phyloP scores from a whole-genome alignment of 2,888 invertebrate species.

The Octonoba sinensis region DNA sequence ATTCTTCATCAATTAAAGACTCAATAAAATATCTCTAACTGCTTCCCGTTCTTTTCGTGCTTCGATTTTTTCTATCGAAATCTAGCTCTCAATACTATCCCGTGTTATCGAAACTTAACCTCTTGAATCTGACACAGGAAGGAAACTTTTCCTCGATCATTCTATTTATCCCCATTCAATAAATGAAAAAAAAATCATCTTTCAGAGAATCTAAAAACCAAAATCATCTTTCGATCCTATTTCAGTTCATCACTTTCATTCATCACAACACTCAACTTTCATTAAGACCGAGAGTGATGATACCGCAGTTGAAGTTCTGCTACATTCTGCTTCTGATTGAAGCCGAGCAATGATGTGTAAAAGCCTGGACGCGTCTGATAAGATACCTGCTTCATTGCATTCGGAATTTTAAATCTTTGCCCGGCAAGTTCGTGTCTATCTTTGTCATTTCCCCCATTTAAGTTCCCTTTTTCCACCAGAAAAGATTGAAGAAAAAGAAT shows the following conservation, averaged over 20 bases:
- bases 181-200: background rate
- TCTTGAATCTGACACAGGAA: no score
- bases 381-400: constrained; percentile 52
- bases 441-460: constrained; percentile 44
- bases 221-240: constrained; percentile 7
- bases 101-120: no score
- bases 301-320: constrained; percentile 18
- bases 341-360: constrained; percentile 46
- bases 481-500: background rate
- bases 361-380: constrained; percentile 46
- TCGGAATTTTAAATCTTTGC: constrained; percentile 53
- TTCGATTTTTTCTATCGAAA: no score
- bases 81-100: no score
- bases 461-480: constrained; percentile 21
- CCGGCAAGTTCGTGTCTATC: constrained; percentile 28
- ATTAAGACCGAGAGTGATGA: constrained; percentile 40
- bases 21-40: no score
- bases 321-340: constrained; percentile 41
- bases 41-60: no score
- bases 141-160: no score
- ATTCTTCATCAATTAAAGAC: no score
- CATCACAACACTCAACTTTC: constrained; percentile 46
- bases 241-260: constrained; percentile 19
- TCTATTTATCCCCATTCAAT: no score
- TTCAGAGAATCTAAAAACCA: constrained; percentile 4